Evolutionary conservation across 2,797 vertebrate genomes (phyloP), one percentile per base, ranked within the genome.

Genomic region (Falco berigora): DNA sequence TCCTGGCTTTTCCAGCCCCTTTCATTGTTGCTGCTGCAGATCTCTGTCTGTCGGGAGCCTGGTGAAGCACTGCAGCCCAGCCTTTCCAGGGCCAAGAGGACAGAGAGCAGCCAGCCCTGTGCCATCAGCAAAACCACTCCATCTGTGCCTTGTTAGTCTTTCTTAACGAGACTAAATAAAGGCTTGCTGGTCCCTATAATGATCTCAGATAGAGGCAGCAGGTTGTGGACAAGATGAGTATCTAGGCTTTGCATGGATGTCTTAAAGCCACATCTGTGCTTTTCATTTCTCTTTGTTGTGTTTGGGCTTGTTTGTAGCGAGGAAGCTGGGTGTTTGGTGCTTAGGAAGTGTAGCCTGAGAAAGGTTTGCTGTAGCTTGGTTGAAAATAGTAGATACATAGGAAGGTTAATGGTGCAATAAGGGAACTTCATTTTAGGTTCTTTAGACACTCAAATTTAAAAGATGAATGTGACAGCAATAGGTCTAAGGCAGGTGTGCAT

Each of bases 401-500:
- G 86, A 22, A 86, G 58, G 86, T 84, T 94, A 93, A 93, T 94
- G 96, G 76, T 75, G 86, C 86, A 94, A 59, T 28, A 49, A 92
- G 28, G 50, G 42, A 89, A 46, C 86, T 84, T 78, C 66, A 46
- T 86, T 81, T 86, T 47, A 52, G 73, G 53, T 76, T 84, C 92
- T 86, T 89, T 75, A 92, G 42, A 2, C 40, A 73, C 62, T 90
- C 74, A 53, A 40, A 58, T 68, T 63, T 36, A 78, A 75, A 67
- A n/a, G 86, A 88, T 88, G 62, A 32, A 53, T 72, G 80, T 68
- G 84, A 67, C 67, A 66, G 88, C 47, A 49, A 8, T 40, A 52
- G 80, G 80, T 81, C 66, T 38, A 44, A 83, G 75, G 66, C 86
- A 84, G 86, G 53, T 64, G 80, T 75, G 88, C n/a, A 3, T 63